phyloP scores from a whole-genome alignment of 2,888 invertebrate species.

The Drosophila neonasuta region DNA sequence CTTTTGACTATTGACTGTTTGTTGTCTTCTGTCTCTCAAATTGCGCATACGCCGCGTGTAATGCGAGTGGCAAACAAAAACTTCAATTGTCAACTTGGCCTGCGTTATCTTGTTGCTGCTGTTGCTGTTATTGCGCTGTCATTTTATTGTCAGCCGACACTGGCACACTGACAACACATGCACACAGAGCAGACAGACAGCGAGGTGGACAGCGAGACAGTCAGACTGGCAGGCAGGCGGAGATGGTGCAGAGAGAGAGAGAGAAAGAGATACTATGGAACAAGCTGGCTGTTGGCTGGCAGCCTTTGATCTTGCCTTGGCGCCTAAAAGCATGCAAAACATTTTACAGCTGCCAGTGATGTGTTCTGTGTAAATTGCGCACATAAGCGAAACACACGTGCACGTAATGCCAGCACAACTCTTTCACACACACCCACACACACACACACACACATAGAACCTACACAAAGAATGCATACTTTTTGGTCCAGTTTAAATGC shows the following conservation, averaged over 20 bases:
- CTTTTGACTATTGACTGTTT: constrained; percentile 39
- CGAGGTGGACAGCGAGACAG: constrained; percentile 6
- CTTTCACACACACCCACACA: constrained; percentile 28
- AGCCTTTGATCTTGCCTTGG: constrained; percentile 61
- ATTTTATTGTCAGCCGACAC: constrained; percentile 60
- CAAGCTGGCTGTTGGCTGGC: background rate
- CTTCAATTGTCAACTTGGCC: constrained; percentile 58
- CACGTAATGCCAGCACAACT: constrained; percentile 54
- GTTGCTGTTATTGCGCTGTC: constrained; percentile 62
- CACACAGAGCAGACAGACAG: background rate
- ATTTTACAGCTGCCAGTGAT: constrained; percentile 48
- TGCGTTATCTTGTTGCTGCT: constrained; percentile 30
- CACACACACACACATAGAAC: constrained; percentile 2
- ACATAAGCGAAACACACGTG: constrained; percentile 59
- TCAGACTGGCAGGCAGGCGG: constrained; percentile 1
- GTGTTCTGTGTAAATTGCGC: constrained; percentile 39
- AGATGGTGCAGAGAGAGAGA: too few species aligned
- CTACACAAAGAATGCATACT: constrained; percentile 22
- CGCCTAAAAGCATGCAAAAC: constrained; percentile 54
- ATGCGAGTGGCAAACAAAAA: constrained; percentile 54
- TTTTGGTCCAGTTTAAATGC: constrained; percentile 29
- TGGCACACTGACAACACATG: constrained; percentile 22
- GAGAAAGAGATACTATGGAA: too few species aligned
- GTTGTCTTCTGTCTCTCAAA: constrained; percentile 34
- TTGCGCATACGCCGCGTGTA: constrained; percentile 63